Evolutionary conservation across 2,113 vertebrate species (phyloP).

Genomic region (Upupa epops): DNA sequence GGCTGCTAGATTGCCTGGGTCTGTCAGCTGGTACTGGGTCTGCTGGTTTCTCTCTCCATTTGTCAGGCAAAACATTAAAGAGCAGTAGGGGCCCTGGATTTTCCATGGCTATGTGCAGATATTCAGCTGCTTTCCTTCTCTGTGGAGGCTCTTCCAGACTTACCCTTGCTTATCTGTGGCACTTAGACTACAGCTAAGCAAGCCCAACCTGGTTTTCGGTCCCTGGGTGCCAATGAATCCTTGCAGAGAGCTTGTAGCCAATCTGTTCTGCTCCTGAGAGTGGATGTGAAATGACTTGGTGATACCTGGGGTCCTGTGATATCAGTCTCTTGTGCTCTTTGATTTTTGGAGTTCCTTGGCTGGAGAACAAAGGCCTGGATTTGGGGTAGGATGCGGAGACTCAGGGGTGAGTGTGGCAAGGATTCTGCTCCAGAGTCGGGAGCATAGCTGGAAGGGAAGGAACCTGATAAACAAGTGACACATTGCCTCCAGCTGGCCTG

Average conservation of each 20-base stretch:
- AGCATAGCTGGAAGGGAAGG: background rate
- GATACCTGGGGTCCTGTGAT: background rate
- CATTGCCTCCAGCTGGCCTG: conserved; percentile 16
- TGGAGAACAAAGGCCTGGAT: conserved; percentile 31
- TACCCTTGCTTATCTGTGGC: background rate
- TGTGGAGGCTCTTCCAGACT: background rate
- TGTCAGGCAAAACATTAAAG: background rate
- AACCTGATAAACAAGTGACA: background rate
- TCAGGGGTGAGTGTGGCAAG: background rate
- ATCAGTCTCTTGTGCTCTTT: background rate
- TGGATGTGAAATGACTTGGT: background rate
- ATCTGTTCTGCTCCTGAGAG: background rate
- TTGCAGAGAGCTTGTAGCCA: background rate
- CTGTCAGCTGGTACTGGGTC: background rate
- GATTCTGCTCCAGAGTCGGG: background rate
- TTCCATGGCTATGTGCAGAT: background rate
- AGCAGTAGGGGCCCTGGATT: accelerated
- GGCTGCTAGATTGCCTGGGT: background rate
- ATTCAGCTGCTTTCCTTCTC: background rate
- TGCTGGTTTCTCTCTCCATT: background rate
- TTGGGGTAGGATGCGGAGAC: conserved; percentile 19
- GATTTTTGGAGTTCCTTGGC: conserved; percentile 25
- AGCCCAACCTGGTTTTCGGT: background rate
- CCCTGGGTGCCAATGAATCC: background rate
- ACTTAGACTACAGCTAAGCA: background rate